phyloP scores from a whole-genome alignment of 1,140 invertebrate species.

The Drosophila ohnishii region DNA sequence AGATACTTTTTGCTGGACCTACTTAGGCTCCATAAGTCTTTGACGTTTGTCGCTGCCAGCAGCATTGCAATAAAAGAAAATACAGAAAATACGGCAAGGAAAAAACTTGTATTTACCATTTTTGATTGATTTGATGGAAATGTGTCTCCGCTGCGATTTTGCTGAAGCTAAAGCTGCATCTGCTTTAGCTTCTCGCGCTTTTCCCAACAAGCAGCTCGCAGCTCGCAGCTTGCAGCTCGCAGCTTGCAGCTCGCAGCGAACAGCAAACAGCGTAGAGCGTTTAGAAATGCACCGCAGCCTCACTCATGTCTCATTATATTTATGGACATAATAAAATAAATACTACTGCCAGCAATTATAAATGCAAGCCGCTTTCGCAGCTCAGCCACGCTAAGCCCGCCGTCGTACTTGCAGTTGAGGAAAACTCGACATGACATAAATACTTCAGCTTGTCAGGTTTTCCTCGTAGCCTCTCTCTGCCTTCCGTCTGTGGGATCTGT shows the following conservation, averaged over 20 bases:
- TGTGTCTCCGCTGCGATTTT: slow-evolving; percentile 67
- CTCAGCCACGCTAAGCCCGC: slow-evolving; percentile 43
- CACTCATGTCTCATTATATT: slow-evolving; percentile 78
- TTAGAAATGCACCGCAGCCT: slow-evolving; percentile 31
- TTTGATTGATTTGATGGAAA: slow-evolving; percentile 82
- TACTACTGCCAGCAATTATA: slow-evolving; percentile 78
- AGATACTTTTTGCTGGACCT: slow-evolving; percentile 79
- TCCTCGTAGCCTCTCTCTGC: slow-evolving; percentile 20
- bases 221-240: not conserved
- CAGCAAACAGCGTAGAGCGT: slow-evolving; percentile 11
- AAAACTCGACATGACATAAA: slow-evolving; percentile 77
- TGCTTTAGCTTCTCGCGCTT: slow-evolving; percentile 8
- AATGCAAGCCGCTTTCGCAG: slow-evolving; percentile 77
- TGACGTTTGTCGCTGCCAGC: slow-evolving; percentile 59
- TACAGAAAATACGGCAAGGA: slow-evolving; percentile 28
- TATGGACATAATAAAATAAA: slow-evolving; percentile 82
- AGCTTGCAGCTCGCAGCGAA: not conserved
- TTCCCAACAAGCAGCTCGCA: slow-evolving; percentile 8
- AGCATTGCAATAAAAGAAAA: slow-evolving; percentile 60
- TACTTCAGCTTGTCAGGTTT: slow-evolving; percentile 61
- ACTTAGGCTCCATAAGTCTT: slow-evolving; percentile 74
- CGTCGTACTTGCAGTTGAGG: slow-evolving; percentile 20
- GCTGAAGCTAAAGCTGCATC: slow-evolving; percentile 44
- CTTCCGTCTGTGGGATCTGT: slow-evolving; percentile 2
- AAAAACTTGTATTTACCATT: slow-evolving; percentile 81